Evolutionary conservation across 2,797 vertebrate genomes (phyloP).

Genomic region (Aeoliscus strigatus): DNA sequence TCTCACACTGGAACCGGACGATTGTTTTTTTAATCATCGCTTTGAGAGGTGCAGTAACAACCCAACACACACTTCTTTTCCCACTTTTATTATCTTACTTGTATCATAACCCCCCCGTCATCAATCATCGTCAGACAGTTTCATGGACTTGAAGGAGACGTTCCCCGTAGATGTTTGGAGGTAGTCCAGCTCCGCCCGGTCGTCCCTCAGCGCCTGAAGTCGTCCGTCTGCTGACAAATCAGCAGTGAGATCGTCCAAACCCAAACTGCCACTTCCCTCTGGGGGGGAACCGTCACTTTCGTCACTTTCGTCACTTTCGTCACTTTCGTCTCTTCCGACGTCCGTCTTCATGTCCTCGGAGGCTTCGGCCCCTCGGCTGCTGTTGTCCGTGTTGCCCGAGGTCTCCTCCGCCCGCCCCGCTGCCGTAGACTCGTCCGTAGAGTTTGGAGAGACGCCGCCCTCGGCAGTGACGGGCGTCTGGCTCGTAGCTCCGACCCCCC

Average conservation of each 20-base stretch:
- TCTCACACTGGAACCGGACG: no score
- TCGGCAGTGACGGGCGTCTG: not conserved
- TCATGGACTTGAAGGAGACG: constrained; percentile 46
- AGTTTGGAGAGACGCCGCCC: not conserved
- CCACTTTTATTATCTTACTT: constrained; percentile 34
- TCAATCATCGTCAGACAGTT: constrained; percentile 1
- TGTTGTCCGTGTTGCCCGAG: rapidly evolving
- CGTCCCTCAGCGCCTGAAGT: constrained; percentile 2
- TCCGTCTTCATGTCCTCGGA: not conserved
- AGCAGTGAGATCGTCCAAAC: constrained; percentile 1
- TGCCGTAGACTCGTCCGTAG: no score
- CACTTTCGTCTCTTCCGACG: not conserved
- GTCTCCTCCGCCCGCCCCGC: not conserved
- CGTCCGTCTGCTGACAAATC: constrained; percentile 5
- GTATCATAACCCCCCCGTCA: not conserved
- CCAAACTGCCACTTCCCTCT: constrained; percentile 36
- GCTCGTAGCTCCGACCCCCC: not conserved
- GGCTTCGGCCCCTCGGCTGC: not conserved
- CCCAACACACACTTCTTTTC: constrained; percentile 4
- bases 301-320: not conserved
- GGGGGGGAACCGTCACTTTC: constrained; percentile 10
- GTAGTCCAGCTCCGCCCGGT: constrained; percentile 42
- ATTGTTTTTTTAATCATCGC: no score
- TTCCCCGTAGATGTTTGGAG: constrained; percentile 40
- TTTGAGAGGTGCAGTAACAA: no score